A percentile compares a stretch with the other conserved stretches of the same genome.
Conservation (phyloP, 2,888 invertebrate genomes). For the Dryobota labecula region DNA sequence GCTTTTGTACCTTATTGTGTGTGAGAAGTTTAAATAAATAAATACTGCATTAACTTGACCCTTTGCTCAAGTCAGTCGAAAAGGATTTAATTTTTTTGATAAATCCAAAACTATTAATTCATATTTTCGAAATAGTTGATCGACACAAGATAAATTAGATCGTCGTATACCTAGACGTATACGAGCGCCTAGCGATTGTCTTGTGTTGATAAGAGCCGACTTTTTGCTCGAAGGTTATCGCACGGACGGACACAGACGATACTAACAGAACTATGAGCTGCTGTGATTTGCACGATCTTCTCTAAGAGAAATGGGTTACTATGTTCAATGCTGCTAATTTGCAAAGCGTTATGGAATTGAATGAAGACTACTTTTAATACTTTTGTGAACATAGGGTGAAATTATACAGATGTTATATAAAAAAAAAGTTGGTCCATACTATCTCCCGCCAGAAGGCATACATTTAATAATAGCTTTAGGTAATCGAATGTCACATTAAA, state of each 20-base stretch:
- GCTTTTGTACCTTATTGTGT: no score
- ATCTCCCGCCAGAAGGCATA: no score
- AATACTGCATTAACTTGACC: background rate
- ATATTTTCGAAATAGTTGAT: slow-evolving; percentile 1
- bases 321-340: background rate
- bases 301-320: background rate
- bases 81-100: background rate
- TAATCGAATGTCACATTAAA: no score
- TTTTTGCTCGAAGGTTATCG: slow-evolving; percentile 68
- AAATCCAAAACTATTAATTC: background rate
- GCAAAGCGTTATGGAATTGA: background rate
- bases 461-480: no score
- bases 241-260: slow-evolving; percentile 10
- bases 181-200: slow-evolving; percentile 64
- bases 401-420: no score
- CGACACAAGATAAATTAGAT: slow-evolving; percentile 9
- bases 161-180: background rate
- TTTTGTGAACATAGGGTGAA: no score
- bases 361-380: no score
- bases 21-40: no score
- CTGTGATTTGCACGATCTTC: slow-evolving; percentile 13
- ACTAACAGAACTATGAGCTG: slow-evolving; percentile 10
- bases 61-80: background rate
- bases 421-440: no score
- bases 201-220: slow-evolving; percentile 67